Percentiles rank a stretch among this genome's conserved stretches.
Conservation (phyloP, 2,888 invertebrate species). For the Leucozona laternaria region DNA sequence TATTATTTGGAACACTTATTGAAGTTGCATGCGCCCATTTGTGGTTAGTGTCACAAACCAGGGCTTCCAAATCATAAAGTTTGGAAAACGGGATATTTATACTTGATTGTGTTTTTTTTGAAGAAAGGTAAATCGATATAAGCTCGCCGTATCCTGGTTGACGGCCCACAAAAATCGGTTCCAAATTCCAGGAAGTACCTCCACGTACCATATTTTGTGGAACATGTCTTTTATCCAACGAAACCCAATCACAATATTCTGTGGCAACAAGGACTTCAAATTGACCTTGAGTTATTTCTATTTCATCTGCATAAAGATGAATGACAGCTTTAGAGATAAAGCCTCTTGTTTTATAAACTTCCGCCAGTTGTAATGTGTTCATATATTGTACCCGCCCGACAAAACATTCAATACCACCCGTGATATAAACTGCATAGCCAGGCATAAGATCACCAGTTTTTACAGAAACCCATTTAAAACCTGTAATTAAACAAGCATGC, state of each 20-base stretch:
- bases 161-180: not conserved
- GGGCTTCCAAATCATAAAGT: not conserved
- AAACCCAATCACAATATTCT: not conserved
- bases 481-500: not conserved
- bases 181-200: not conserved
- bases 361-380: not conserved
- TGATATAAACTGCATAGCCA: not conserved
- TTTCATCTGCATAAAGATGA: not conserved
- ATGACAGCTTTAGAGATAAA: not conserved
- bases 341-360: not conserved
- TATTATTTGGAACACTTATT: not conserved
- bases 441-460: not conserved
- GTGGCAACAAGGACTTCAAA: not conserved
- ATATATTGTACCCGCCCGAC: not conserved
- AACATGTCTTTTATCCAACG: not conserved
- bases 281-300: not conserved
- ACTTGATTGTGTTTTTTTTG: not conserved
- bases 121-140: not conserved
- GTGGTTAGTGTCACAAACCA: not conserved
- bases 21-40: not conserved
- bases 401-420: too few species aligned
- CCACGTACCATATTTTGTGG: conserved; percentile 5
- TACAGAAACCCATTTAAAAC: not conserved
- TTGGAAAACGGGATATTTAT: not conserved
- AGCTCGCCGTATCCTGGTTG: not conserved